Percentiles rank a stretch among this genome's conserved stretches.
Conservation (phyloP, 2,888 invertebrate genomes). For the Uloborus plumipes region DNA sequence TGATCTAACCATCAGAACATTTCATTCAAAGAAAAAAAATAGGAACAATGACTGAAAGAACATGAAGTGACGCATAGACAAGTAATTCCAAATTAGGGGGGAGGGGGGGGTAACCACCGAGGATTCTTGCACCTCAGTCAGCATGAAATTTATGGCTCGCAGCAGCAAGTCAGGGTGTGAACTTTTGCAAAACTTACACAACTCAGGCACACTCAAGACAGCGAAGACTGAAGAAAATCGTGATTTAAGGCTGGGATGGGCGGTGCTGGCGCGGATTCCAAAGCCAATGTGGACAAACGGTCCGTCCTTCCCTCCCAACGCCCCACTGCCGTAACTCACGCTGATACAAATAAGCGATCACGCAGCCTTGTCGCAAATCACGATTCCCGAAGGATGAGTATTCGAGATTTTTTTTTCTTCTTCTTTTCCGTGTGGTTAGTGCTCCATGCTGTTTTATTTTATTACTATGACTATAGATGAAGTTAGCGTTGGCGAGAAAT, state of each 20-base stretch:
- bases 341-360: constrained; percentile 4
- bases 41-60: too few species aligned
- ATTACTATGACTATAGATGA: too few species aligned
- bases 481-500: too few species aligned
- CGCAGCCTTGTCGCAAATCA: constrained; percentile 14
- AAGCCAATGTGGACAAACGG: constrained; percentile 1
- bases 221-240: neutral
- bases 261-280: neutral
- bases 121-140: neutral
- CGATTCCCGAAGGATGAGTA: neutral
- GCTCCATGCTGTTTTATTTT: too few species aligned
- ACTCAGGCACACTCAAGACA: neutral
- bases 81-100: neutral
- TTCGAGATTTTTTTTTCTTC: too few species aligned
- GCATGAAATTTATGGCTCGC: constrained; percentile 1
- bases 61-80: too few species aligned
- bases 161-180: constrained; percentile 13
- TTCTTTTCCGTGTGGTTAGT: too few species aligned
- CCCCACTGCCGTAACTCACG: constrained; percentile 2
- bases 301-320: too few species aligned
- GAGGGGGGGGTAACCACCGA: neutral
- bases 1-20: too few species aligned
- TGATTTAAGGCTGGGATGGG: constrained; percentile 14
- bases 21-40: too few species aligned
- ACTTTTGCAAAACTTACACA: constrained; percentile 16